These are phyloP conservation scores for Nerophis lumbriciformis DNA, from an alignment of 2,113 vertebrate genomes.

Conservation along the genomic window DNA sequence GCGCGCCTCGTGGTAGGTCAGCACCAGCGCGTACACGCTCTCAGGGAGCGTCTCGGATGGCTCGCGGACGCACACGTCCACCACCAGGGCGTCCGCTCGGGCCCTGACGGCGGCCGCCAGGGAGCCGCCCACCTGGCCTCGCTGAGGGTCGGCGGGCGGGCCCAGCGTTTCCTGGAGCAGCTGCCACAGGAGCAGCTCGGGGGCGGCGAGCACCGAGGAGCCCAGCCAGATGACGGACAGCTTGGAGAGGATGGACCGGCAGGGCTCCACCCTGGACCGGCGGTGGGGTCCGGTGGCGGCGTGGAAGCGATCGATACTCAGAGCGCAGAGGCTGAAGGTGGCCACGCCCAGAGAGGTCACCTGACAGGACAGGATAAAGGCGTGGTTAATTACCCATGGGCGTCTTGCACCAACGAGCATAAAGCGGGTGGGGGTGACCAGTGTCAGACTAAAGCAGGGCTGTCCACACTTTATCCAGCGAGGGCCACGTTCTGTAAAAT, in stretches of 20 bases:
- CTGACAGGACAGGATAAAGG: slow-evolving; percentile 53
- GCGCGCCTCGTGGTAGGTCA: slow-evolving; percentile 90
- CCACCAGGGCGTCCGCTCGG: slow-evolving; percentile 3
- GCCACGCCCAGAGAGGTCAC: slow-evolving; percentile 88
- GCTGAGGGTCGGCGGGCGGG: slow-evolving; percentile 5
- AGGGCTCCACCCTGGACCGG: slow-evolving; percentile 77
- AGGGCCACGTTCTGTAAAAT: no score
- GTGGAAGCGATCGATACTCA: slow-evolving; percentile 93
- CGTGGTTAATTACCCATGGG: no score
- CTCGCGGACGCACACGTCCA: slow-evolving; percentile 78
- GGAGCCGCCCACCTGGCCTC: not conserved
- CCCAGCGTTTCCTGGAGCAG: slow-evolving; percentile 68
- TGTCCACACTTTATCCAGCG: no score
- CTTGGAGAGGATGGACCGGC: slow-evolving; percentile 90
- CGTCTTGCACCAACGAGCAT: no score
- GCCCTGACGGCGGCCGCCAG: slow-evolving; percentile 19
- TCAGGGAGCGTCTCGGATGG: slow-evolving; percentile 79
- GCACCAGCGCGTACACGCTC: slow-evolving; percentile 80
- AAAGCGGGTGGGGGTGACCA: no score
- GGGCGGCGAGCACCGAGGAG: slow-evolving; percentile 83
- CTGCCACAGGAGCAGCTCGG: slow-evolving; percentile 89
- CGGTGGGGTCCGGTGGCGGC: slow-evolving; percentile 78
- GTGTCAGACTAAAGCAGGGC: no score
- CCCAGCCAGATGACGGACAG: slow-evolving; percentile 91
- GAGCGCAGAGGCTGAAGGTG: slow-evolving; percentile 92